Conservation (phyloP, 92 coral and sea anemone genomes). For the Chrysogorgia sp. region DNA sequence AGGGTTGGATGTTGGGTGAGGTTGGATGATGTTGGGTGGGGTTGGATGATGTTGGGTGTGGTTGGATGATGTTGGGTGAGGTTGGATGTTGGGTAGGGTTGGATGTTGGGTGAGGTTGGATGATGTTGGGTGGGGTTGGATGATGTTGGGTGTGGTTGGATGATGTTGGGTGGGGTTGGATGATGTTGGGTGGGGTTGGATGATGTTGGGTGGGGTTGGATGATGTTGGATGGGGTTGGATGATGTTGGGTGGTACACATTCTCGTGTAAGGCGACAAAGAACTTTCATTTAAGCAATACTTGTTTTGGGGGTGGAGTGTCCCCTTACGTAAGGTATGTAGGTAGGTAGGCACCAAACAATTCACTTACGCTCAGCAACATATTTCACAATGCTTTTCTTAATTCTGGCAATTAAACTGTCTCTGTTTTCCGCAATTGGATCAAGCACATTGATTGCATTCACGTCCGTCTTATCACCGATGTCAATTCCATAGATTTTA, state of each 20-base stretch:
- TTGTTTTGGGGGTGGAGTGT: no score
- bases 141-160: not conserved
- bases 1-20: no score
- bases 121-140: not conserved
- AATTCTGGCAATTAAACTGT: slow-evolving; percentile 32
- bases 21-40: no score
- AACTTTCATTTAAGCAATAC: no score
- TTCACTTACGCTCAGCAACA: slow-evolving; percentile 42
- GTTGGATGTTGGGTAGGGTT: no score
- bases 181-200: not conserved
- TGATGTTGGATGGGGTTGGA: no score
- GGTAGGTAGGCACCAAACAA: not conserved
- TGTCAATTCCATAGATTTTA: slow-evolving; percentile 62
- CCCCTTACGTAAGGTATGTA: not conserved
- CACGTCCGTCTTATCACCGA: slow-evolving; percentile 62
- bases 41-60: no score
- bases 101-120: no score
- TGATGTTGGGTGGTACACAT: no score
- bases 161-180: not conserved
- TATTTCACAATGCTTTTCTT: slow-evolving; percentile 17
- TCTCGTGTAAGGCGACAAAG: no score
- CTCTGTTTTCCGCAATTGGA: slow-evolving; percentile 59
- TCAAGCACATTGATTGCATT: slow-evolving; percentile 51
- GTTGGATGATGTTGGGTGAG: no score
- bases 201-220: no score